These are phyloP conservation scores for Anarhynchus alexandrinus DNA, from an alignment of 2,113 vertebrate species.

Conservation along the genomic window DNA sequence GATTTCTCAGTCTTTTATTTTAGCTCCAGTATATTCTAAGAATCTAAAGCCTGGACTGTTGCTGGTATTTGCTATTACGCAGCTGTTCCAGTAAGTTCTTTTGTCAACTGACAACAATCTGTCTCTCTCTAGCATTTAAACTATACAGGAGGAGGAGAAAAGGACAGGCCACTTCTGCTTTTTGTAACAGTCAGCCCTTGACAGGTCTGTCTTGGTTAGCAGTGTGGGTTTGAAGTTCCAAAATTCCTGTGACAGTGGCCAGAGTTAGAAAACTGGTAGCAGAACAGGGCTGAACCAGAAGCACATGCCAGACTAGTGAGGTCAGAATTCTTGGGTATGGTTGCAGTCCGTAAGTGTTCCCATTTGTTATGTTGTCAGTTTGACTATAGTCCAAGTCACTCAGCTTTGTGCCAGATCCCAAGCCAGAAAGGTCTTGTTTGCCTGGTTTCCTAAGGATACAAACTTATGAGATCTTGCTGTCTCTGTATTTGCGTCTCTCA, in stretches of 20 bases:
- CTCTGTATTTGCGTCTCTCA: not conserved
- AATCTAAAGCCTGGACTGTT: not conserved
- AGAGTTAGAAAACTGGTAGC: slow-evolving; percentile 48
- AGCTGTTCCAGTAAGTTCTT: slow-evolving; percentile 16
- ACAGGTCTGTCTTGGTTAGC: slow-evolving; percentile 65
- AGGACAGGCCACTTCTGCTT: slow-evolving; percentile 17
- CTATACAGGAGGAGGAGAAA: not conserved
- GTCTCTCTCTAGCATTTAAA: not conserved
- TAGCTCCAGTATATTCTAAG: not conserved
- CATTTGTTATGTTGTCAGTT: slow-evolving; percentile 61
- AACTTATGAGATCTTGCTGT: not conserved
- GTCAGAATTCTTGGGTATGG: slow-evolving; percentile 62
- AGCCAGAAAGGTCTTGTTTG: slow-evolving; percentile 60
- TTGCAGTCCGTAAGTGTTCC: slow-evolving; percentile 61
- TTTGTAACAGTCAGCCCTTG: slow-evolving; percentile 18
- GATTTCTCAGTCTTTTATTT: not conserved
- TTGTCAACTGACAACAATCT: not conserved
- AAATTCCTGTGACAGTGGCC: slow-evolving; percentile 53
- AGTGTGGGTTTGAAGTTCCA: slow-evolving; percentile 15
- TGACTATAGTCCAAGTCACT: slow-evolving; percentile 61
- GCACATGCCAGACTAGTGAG: slow-evolving; percentile 66
- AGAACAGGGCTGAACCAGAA: slow-evolving; percentile 64
- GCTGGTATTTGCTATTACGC: not conserved
- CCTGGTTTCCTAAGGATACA: slow-evolving; percentile 18
- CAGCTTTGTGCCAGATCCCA: slow-evolving; percentile 62